Base-by-base conservation (phyloP, 64 coral and sea anemone species). In the Porites australiensis region DNA sequence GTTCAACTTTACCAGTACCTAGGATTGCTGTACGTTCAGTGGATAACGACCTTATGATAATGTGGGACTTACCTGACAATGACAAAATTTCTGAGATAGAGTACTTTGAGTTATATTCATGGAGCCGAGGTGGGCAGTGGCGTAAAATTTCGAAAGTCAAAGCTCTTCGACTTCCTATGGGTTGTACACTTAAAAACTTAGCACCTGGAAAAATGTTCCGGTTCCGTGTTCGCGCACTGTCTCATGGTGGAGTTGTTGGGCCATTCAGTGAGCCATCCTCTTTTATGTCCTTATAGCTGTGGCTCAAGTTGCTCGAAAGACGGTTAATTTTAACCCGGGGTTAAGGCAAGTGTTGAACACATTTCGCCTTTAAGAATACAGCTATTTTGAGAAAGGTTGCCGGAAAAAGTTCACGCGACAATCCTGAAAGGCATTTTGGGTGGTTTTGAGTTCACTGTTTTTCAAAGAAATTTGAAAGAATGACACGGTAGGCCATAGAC, bases 101-200 rank as follows among this genome's bases (percentile, higher is more conserved):
- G 3, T 19, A 18, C 19, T 84, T 68, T 20, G 45, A 84, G 48
- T 20, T 51, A 18, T 68, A 48, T 11, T 22, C 3, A 50, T 68
- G 44, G 62, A 81, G 6, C 23, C 45, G 8, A n/a, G 6, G 23
- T 65, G 79, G 43, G 6, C 54, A 48, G 14, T 91, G 89, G 78
- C 43, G 46, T 50, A 69, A 45, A 48, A 11, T 91, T 21, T 77
- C 61, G 0, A 8, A 49, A 65, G 43, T 83, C 19, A 83, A 84
- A 84, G 65, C 89, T 47, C 52, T 74, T 4, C 43, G 44, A 12
- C 68, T 50, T 54, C 89, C 89, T 44, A 84, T 84, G 79, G 89
- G 27, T 50, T 83, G 54, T 37, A 91, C 37, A 8, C 48, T 91
- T 46, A 72, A 44, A 18, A 27, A 74, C 16, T 51, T 91, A 18